Evolutionary conservation across 2,888 invertebrate species (phyloP), one percentile per base, ranked within the genome.

Genomic region (Cotesia congregata): DNA sequence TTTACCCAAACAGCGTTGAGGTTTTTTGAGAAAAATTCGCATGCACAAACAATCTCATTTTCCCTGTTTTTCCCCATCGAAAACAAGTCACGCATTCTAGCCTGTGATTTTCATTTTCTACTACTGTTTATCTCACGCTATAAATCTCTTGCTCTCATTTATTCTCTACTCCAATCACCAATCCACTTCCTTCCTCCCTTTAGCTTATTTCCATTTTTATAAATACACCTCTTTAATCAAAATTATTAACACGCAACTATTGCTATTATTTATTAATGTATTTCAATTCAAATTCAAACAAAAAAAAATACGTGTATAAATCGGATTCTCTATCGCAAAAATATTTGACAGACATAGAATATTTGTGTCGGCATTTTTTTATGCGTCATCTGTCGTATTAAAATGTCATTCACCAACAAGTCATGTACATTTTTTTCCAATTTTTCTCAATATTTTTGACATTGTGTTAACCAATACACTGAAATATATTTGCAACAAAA

Each of bases 111-210:
- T 59, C 73, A 73, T 73, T 73, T 59, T 41, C 62, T 64, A 71
- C 67, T 6, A 30, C 65, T 61, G 30, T 50, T 38, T 70, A 75
- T 71, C 71, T 62, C 70, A 75, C 50, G 76, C 76, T 67, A 76
- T 67, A 67, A 67, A 72, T 72, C 72, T 76, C 39, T 7, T 39
- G 40, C 59, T 76, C 72, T 50, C 76, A 76, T 72, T 74, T 74
- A 65, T 65, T 65, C 65, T 65, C 30, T 30, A 65, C 20, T 65
- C n/a, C 65, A 65, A 65, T 65, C 30, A 30, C 65, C 20, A 30
- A 17, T 65, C 30, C 17, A 17, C 50, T 50, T 50, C 17, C 20
- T 30, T 65, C 9, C 65, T 65, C 20, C 20, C 38, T 65, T 65
- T 65, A 20, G 65, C 65, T 65, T 65, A 30, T 65, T 30, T 65